Conservation (phyloP, 2,113 vertebrate genomes). For the Nyctibius bracteatus region DNA sequence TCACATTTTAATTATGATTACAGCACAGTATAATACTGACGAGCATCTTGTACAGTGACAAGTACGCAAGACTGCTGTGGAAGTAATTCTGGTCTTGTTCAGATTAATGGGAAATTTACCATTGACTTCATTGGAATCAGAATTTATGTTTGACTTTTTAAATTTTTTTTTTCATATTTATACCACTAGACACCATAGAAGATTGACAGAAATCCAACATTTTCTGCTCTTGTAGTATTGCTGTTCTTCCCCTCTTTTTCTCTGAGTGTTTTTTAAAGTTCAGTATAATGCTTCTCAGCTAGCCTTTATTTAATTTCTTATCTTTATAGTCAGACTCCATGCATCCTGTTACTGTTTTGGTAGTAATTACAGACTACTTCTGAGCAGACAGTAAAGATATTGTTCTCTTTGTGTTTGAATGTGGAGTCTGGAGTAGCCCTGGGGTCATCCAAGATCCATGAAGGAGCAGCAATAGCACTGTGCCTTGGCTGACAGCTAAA, state of each 20-base stretch:
- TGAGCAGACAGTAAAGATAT: background rate
- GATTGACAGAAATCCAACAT: background rate
- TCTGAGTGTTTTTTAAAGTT: background rate
- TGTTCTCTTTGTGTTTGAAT: background rate
- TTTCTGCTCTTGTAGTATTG: background rate
- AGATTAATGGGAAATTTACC: background rate
- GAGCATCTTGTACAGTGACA: background rate
- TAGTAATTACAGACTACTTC: background rate
- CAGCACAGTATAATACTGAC: background rate
- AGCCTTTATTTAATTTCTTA: background rate
- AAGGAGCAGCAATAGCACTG: background rate
- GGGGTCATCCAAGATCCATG: background rate
- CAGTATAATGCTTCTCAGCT: background rate
- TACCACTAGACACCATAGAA: background rate
- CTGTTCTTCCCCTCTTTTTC: background rate
- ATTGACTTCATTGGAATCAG: background rate
- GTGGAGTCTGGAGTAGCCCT: background rate
- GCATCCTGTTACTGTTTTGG: background rate
- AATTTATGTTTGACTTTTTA: background rate
- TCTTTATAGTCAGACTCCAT: background rate
- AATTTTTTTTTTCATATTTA: background rate
- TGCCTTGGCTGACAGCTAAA: background rate
- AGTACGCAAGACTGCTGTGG: background rate
- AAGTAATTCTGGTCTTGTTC: background rate
- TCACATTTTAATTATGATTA: background rate